Evolutionary conservation across 1,140 invertebrate species (phyloP).

Genomic region (Rhyacophila brunnea): DNA sequence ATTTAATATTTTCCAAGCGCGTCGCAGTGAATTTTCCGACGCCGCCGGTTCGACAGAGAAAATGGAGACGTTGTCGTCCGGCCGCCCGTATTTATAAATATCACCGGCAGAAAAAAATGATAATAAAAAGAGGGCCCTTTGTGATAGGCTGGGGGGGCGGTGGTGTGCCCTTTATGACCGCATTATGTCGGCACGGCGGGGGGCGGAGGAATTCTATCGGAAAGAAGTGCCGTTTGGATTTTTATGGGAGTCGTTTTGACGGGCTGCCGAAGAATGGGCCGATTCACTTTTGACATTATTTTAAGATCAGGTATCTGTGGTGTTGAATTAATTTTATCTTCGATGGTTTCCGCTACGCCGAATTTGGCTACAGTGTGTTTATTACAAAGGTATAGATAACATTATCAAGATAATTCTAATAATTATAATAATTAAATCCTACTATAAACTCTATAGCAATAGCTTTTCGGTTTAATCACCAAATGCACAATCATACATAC

Average conservation of each 20-base stretch:
- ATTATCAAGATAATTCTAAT: no score
- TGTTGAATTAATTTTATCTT: no score
- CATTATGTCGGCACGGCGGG: slow-evolving; percentile 15
- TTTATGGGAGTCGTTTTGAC: slow-evolving; percentile 23
- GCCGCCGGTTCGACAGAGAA: neutral
- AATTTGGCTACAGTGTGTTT: no score
- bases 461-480: no score
- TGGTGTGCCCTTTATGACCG: slow-evolving; percentile 11
- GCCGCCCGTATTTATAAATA: slow-evolving; percentile 26
- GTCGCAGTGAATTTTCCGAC: neutral
- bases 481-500: no score
- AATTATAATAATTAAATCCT: no score
- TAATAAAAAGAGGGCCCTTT: slow-evolving; percentile 23
- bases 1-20: neutral
- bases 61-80: neutral
- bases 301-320: no score
- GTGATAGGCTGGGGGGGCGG: slow-evolving; percentile 17
- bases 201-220: slow-evolving; percentile 15
- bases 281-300: slow-evolving; percentile 12
- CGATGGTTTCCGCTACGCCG: no score
- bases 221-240: slow-evolving; percentile 31
- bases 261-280: slow-evolving; percentile 7
- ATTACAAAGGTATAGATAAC: no score
- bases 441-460: no score
- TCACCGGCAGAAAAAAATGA: slow-evolving; percentile 13